Conservation (phyloP, 2,888 invertebrate genomes). For the Sinopyrophorus schimmeli region DNA sequence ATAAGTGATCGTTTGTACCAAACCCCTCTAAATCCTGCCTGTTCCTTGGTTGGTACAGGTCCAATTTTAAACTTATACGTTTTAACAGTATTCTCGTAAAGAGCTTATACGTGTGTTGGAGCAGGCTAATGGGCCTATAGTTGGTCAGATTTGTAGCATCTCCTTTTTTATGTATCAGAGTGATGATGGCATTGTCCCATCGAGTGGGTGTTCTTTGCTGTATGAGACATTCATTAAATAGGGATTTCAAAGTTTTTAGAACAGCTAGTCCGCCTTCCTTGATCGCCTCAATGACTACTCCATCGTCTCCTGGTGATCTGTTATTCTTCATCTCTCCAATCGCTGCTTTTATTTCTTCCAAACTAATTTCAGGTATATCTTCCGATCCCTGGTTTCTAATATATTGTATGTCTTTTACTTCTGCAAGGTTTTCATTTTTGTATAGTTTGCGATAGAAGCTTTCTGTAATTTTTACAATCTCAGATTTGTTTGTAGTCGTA, state of each 20-base stretch:
- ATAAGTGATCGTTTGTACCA: too few species aligned
- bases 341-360: slow-evolving; percentile 1
- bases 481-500: too few species aligned
- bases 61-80: too few species aligned
- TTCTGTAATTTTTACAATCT: too few species aligned
- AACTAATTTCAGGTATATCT: background rate
- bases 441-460: too few species aligned
- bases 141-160: background rate
- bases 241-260: background rate
- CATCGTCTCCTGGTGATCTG: background rate
- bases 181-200: slow-evolving; percentile 7
- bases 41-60: too few species aligned
- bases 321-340: slow-evolving; percentile 1
- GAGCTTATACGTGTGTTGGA: background rate
- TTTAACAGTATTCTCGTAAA: background rate
- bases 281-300: background rate
- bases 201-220: slow-evolving; percentile 1
- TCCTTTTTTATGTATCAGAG: background rate
- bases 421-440: too few species aligned
- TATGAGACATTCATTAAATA: slow-evolving; percentile 9
- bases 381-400: too few species aligned
- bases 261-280: slow-evolving; percentile 3
- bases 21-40: too few species aligned
- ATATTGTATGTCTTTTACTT: too few species aligned
- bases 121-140: slow-evolving; percentile 1